Evolutionary conservation across 2,113 vertebrate genomes (phyloP).

Genomic region (Lipophrys pholis): DNA sequence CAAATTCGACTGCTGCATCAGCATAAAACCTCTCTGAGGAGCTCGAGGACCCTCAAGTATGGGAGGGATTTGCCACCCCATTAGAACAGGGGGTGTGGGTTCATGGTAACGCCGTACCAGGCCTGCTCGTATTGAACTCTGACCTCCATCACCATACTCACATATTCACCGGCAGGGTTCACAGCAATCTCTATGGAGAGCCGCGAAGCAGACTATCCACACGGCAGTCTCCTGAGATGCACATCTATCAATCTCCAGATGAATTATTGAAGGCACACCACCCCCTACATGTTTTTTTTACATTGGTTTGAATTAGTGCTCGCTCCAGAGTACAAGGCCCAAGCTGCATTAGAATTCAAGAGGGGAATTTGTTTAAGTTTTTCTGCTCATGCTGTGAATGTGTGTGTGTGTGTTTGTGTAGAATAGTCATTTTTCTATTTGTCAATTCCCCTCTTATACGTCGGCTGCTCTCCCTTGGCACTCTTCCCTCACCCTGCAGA

Average conservation of each 20-base stretch:
- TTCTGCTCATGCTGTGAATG: conserved; percentile 3
- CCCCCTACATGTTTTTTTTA: conserved; percentile 50
- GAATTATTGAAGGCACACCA: conserved; percentile 63
- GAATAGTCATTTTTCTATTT: conserved; percentile 17
- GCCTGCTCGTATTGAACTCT: conserved; percentile 61
- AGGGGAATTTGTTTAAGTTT: conserved; percentile 24
- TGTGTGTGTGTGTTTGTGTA: conserved; percentile 5
- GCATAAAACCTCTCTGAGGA: conserved; percentile 31
- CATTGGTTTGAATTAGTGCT: conserved; percentile 55
- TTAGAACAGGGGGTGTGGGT: conserved; percentile 36
- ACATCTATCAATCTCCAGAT: conserved; percentile 70
- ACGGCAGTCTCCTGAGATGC: conserved; percentile 53
- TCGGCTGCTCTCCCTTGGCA: conserved; percentile 15
- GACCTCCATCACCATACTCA: conserved; percentile 66
- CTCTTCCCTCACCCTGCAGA: conserved; percentile 11
- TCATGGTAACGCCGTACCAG: conserved; percentile 4
- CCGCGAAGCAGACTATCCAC: conserved; percentile 46
- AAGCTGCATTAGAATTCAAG: conserved; percentile 30
- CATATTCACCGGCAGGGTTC: conserved; percentile 65
- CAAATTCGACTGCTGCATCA: conserved; percentile 11
- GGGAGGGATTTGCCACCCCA: conserved; percentile 33
- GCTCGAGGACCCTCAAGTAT: conserved; percentile 12
- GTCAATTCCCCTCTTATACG: conserved; percentile 22
- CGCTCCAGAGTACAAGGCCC: conserved; percentile 28
- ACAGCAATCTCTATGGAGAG: conserved; percentile 47